Percentiles rank a stretch among this genome's conserved stretches.
phyloP scores from a whole-genome alignment of 1,140 invertebrate species.

The Heliconius nattereri region DNA sequence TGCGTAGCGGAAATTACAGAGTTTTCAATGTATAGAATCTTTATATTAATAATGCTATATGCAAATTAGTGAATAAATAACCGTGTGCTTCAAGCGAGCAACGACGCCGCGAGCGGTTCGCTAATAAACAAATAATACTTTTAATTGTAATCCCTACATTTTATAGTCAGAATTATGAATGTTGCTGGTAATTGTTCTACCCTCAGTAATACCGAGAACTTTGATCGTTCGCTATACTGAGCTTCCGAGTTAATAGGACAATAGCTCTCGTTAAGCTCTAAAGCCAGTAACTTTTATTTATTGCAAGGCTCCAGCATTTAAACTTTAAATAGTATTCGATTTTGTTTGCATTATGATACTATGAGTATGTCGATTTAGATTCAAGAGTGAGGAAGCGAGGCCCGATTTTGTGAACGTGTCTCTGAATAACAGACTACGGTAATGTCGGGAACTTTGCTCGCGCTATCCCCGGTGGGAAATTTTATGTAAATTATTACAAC shows the following conservation, averaged over 20 bases:
- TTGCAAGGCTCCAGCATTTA: slow-evolving; percentile 7
- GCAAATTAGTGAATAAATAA: too few relatives aligned
- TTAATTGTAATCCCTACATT: slow-evolving; percentile 10
- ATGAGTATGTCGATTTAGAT: background rate
- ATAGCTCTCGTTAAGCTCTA: slow-evolving; percentile 21
- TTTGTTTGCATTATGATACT: slow-evolving; percentile 16
- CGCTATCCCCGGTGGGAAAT: slow-evolving; percentile 15
- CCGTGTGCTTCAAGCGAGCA: too few relatives aligned
- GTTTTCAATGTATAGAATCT: too few relatives aligned
- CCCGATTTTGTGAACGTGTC: slow-evolving; percentile 24
- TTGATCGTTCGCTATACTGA: slow-evolving; percentile 18
- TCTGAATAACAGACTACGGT: slow-evolving; percentile 15
- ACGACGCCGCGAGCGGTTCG: too few relatives aligned
- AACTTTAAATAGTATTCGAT: slow-evolving; percentile 17
- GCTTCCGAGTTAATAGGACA: slow-evolving; percentile 21
- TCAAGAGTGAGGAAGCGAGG: slow-evolving; percentile 4
- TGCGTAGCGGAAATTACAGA: too few relatives aligned
- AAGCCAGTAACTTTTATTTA: slow-evolving; percentile 19
- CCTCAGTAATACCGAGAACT: slow-evolving; percentile 12
- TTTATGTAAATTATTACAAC: slow-evolving; percentile 25
- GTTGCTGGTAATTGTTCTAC: background rate
- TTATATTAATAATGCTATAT: too few relatives aligned
- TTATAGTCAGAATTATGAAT: slow-evolving; percentile 9
- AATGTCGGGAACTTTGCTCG: slow-evolving; percentile 19
- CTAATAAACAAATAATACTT: background rate